A percentile compares a stretch with the other conserved stretches of the same genome.
Evolutionary conservation across 2,797 vertebrate species (phyloP).

Genomic region (Rhinella marina): DNA sequence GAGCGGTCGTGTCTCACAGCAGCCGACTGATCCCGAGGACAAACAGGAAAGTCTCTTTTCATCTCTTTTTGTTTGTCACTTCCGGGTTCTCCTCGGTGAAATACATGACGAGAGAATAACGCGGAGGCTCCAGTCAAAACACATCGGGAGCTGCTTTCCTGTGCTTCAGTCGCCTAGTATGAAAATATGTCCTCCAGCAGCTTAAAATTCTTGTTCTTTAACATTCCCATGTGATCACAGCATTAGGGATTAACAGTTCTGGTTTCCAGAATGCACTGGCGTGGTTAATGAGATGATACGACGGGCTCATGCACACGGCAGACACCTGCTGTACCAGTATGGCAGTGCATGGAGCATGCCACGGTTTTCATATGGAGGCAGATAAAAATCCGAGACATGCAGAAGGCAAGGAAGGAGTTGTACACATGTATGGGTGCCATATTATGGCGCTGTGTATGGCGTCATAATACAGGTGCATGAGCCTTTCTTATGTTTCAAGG

Average conservation of each 20-base stretch:
- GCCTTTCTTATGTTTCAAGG: no score
- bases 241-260: constrained; percentile 2
- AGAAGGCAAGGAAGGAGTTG: no score
- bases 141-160: neutral
- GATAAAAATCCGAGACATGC: no score
- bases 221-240: constrained; percentile 15
- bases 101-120: neutral
- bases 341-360: no score
- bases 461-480: no score
- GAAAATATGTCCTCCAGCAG: constrained; percentile 9
- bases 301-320: no score
- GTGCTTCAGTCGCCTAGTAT: neutral
- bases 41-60: constrained; percentile 6
- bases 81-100: constrained; percentile 14
- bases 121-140: neutral
- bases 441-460: no score
- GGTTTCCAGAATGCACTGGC: neutral
- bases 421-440: no score
- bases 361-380: no score
- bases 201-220: constrained; percentile 25
- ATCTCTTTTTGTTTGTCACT: constrained; percentile 21
- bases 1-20: neutral
- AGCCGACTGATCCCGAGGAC: neutral
- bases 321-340: no score
- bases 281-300: neutral